Percentiles rank a stretch among this genome's conserved stretches.
Evolutionary conservation across 37 sponge, comb jelly and placozoan genomes (phyloP).

Genomic region (Chondrosia reniformis): DNA sequence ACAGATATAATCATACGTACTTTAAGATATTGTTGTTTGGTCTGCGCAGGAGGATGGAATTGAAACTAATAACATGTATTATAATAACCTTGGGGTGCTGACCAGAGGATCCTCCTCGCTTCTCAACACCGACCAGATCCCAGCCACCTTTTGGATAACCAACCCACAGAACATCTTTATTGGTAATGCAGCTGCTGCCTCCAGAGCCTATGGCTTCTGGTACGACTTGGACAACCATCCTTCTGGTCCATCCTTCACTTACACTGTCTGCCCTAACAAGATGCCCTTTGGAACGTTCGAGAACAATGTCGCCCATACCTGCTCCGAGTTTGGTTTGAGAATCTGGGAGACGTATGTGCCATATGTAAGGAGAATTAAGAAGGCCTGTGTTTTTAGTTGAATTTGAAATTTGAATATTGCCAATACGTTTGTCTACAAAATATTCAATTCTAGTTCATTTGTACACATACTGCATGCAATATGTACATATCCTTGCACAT

Average conservation of each 20-base stretch:
- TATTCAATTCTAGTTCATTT: no score
- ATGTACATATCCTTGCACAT: neutral
- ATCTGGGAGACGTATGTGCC: constrained; percentile 83
- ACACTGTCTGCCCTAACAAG: constrained; percentile 72
- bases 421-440: no score
- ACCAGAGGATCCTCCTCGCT: constrained; percentile 79
- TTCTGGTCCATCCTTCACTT: constrained; percentile 73
- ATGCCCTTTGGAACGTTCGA: constrained; percentile 66
- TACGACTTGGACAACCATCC: constrained; percentile 80
- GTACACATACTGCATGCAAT: neutral
- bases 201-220: constrained; percentile 88
- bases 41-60: constrained; percentile 82
- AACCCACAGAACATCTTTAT: constrained; percentile 81
- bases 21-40: neutral
- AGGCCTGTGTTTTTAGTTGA: no score
- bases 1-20: constrained; percentile 4
- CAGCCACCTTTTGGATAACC: constrained; percentile 90
- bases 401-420: no score
- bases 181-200: constrained; percentile 84
- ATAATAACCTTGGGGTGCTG: constrained; percentile 72
- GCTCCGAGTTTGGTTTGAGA: constrained; percentile 81
- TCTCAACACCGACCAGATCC: constrained; percentile 84
- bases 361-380: constrained; percentile 38
- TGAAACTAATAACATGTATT: constrained; percentile 70
- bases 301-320: constrained; percentile 81